A percentile compares a stretch with the other conserved stretches of the same genome.
Evolutionary conservation across 1,140 invertebrate genomes (phyloP).

Genomic region (Magallana gigas): DNA sequence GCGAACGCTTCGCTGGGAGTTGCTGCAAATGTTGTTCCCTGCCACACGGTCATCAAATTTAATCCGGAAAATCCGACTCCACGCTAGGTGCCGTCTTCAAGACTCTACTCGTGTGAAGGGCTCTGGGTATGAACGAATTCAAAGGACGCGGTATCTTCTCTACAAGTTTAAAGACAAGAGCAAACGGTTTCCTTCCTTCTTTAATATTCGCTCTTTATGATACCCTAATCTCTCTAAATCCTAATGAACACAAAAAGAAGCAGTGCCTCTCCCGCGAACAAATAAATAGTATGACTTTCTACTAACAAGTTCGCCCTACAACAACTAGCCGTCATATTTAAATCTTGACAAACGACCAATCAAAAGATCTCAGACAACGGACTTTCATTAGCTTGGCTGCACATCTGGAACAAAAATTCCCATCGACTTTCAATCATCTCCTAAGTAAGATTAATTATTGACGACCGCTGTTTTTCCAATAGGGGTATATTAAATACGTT

Average conservation of each 20-base stretch:
- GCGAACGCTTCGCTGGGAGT: too few relatives aligned
- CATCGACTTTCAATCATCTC: not conserved
- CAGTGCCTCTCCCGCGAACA: constrained; percentile 22
- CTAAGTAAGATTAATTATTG: not conserved
- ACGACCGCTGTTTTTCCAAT: too few relatives aligned
- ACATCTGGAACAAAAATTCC: not conserved
- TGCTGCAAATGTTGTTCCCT: too few relatives aligned
- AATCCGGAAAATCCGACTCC: constrained; percentile 2
- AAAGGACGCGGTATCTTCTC: too few relatives aligned
- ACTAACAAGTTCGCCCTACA: not conserved
- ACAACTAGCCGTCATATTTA: not conserved
- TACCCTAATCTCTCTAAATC: constrained; percentile 6
- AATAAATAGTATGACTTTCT: constrained; percentile 17
- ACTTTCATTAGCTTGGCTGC: not conserved
- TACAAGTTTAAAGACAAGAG: not conserved
- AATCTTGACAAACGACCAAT: constrained; percentile 19
- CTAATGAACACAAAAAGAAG: not conserved
- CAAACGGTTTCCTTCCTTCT: not conserved
- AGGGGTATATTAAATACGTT: too few relatives aligned
- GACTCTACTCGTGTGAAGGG: not conserved
- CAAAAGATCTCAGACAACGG: not conserved
- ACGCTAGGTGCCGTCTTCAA: not conserved
- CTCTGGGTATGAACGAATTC: too few relatives aligned
- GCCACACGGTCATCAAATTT: not conserved
- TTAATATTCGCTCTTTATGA: not conserved